A percentile compares a stretch with the other conserved stretches of the same genome.
These are phyloP conservation scores for Ataeniobius toweri DNA, from an alignment of 2,797 vertebrate genomes.

Conservation along the genomic window DNA sequence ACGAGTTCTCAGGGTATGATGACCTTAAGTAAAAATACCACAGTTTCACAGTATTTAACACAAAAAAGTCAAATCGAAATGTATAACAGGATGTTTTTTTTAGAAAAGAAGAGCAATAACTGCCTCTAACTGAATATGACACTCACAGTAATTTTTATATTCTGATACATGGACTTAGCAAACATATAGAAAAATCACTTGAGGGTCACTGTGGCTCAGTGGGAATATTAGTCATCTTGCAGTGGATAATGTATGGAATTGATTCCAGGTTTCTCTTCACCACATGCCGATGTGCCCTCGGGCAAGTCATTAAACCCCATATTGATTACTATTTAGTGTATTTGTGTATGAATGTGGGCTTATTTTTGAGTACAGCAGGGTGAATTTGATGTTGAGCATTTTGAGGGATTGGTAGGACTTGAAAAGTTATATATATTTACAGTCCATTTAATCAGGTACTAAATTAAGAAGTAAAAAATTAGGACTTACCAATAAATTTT, in stretches of 20 bases:
- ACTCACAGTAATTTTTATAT: background rate
- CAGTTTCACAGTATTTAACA: no score
- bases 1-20: no score
- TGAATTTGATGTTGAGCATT: background rate
- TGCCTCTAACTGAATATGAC: no score
- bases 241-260: background rate
- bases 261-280: background rate
- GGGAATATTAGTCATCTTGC: background rate
- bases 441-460: background rate
- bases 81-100: no score
- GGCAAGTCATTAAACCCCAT: background rate
- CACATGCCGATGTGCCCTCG: background rate
- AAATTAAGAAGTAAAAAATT: background rate
- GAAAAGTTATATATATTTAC: background rate
- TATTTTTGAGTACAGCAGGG: background rate
- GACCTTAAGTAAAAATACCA: no score
- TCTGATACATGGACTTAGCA: background rate
- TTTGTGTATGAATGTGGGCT: background rate
- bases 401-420: background rate
- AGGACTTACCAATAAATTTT: background rate
- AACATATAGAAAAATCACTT: background rate
- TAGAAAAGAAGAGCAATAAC: no score
- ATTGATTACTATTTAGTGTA: background rate
- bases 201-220: background rate
- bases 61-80: no score